Conservation (phyloP, 1,140 invertebrate species). For the Parasteatoda tepidariorum region DNA sequence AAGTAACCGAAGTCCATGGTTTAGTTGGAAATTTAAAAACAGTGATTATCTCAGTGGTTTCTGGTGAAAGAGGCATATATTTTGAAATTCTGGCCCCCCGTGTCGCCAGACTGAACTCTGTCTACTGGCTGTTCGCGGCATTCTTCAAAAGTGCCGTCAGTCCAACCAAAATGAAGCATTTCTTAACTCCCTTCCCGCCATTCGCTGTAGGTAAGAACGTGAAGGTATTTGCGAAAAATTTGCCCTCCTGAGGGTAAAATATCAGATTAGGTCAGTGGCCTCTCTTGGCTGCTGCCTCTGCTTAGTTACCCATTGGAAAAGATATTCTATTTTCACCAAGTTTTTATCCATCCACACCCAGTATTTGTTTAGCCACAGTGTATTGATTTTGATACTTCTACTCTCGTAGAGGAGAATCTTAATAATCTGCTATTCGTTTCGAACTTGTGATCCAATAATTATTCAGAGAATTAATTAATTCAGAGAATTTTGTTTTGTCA, state of each 20-base stretch:
- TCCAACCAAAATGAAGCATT: slow-evolving; percentile 24
- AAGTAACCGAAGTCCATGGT: no score
- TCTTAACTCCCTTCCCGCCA: slow-evolving; percentile 1
- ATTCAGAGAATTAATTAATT: no score
- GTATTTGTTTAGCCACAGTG: neutral
- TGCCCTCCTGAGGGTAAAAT: slow-evolving; percentile 44
- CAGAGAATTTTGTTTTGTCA: no score
- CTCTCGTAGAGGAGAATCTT: no score
- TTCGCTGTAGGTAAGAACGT: slow-evolving; percentile 24
- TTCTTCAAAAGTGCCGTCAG: slow-evolving; percentile 46
- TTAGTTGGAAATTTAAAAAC: no score
- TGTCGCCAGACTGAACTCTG: slow-evolving; percentile 10
- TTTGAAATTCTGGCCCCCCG: neutral
- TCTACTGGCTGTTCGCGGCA: slow-evolving; percentile 28
- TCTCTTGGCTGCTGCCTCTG: neutral
- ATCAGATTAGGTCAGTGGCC: slow-evolving; percentile 52
- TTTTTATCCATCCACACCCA: neutral
- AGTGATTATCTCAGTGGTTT: no score
- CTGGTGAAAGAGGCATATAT: no score
- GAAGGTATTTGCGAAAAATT: slow-evolving; percentile 50
- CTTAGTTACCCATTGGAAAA: neutral
- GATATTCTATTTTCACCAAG: neutral
- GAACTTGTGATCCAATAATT: no score
- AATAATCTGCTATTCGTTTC: no score
- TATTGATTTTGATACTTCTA: neutral